Evolutionary conservation across 2,113 vertebrate genomes (phyloP), one percentile per base, ranked within the genome.

Genomic region (Coreoperca whiteheadi): DNA sequence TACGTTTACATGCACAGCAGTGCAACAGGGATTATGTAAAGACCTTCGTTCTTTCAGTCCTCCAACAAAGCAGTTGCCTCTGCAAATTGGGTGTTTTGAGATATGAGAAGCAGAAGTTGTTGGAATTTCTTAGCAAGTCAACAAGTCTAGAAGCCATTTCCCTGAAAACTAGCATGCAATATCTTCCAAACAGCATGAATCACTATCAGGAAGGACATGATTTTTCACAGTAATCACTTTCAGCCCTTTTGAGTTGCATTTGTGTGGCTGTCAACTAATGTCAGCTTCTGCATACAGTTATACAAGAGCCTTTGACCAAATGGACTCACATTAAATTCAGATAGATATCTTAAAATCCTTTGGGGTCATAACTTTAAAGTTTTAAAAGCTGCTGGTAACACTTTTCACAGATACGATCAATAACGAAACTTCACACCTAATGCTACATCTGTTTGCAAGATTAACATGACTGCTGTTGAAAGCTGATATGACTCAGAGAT

Each of bases 81-180:
- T 77, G 57, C 50, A 23, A 60, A 81, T 59, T 4, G 28, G 69
- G 41, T 64, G 77, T 67, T 53, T 59, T 65, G 61, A 56, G 74
- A 82, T 83, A 87, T 90, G 86, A 90, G 82, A 91, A 91, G 89
- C 90, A 91, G 89, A 91, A 61, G 87, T 70, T 72, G 60, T 43
- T 51, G 84, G 82, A 81, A 84, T 89, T 81, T 88, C 70, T 86
- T 64, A 71, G 81, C 64, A 77, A 88, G 82, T 90, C 84, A 87
- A 91, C 81, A 87, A 83, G 56, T 78, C 60, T 77, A 82, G n/a
- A 87, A 88, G 63, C 50, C 37, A 69, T 71, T 93, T 87, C 72
- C 77, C 61, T 56, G 59, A 77, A 90, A 84, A 80, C 28, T 32
- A 72, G 76, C 90, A 74, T 85, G 92, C 91, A 87, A 60, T 21